Evolutionary conservation across 2,888 invertebrate species (phyloP), one percentile per base, ranked within the genome.

Genomic region (Ganaspis brasiliensis): DNA sequence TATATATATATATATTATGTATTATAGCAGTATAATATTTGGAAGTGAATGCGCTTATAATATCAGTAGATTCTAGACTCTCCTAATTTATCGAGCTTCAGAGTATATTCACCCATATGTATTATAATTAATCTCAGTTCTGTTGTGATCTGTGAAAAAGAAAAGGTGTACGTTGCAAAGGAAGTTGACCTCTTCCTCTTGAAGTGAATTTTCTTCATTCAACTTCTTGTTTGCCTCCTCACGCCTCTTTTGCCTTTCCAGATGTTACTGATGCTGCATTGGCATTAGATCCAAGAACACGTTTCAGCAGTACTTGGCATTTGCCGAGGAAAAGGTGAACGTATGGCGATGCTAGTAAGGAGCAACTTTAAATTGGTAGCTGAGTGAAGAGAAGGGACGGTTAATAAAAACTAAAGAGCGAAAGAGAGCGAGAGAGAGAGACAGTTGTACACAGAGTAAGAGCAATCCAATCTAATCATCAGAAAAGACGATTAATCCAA

Each of bases 291-390:
- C 57, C 78, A 79, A 45, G 81, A 83, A 84, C 82, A 80, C 80
- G 81, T 82, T 83, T 40, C 80, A 72, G 83, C 81, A 79, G 82
- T 79, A 84, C 82, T 84, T 84, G 85, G 84, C 86, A 87, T 86
- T 87, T 87, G 82, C 81, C 75, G 79, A 77, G 83, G 84, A 82
- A 87, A 87, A 87, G 86, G 87, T 86, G 86, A 87, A 85, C 84
- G 85, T 83, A 80, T 78, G 76, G 67, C 72, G 77, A 61, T 57
- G 61, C 40, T 21, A 19, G 57, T 10, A 31, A 14, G 52, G n/a
- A 72, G 55, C 24, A 40, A 67, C 31, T 16, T 71, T 35, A n/a
- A 49, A 52, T 52, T 52, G 8, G 45, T 26, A 21, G 14, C 70
- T n/a, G n/a, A n/a, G 14, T 14, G 63, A 5, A 40, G 26, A 16